A percentile compares a stretch with the other conserved stretches of the same genome.
phyloP scores from a whole-genome alignment of 2,113 vertebrate species.

The Mirza zaza region DNA sequence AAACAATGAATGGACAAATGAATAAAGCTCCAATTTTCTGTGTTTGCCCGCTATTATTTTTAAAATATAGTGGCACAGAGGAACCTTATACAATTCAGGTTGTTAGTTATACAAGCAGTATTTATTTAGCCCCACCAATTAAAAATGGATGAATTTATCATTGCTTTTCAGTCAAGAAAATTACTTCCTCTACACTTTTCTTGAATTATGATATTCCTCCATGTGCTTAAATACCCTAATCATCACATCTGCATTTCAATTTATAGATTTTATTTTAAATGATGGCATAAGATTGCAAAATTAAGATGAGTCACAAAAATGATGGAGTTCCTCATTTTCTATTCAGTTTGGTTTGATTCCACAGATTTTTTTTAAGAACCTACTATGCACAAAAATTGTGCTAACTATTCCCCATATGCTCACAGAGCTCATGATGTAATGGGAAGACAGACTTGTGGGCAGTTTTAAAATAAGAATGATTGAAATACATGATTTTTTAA shows the following conservation, averaged over 20 bases:
- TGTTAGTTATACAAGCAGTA: background rate
- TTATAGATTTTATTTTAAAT: slow-evolving; percentile 48
- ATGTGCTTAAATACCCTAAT: slow-evolving; percentile 38
- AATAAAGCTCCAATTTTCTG: background rate
- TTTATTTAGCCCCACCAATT: slow-evolving; percentile 9
- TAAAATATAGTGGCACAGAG: background rate
- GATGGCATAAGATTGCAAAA: slow-evolving; percentile 46
- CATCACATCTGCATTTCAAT: slow-evolving; percentile 14
- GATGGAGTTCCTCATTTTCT: slow-evolving; percentile 15
- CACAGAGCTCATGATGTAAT: background rate
- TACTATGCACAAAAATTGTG: background rate
- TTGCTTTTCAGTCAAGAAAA: slow-evolving; percentile 55
- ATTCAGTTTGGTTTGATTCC: background rate
- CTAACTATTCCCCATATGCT: background rate
- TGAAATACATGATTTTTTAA: background rate
- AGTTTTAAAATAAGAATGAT: background rate
- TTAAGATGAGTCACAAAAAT: slow-evolving; percentile 30
- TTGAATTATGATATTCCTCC: slow-evolving; percentile 47
- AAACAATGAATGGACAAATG: background rate
- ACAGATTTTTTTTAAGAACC: background rate
- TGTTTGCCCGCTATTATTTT: slow-evolving; percentile 10
- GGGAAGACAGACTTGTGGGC: background rate
- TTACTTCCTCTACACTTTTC: slow-evolving; percentile 51
- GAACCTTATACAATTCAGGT: background rate
- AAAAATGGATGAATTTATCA: slow-evolving; percentile 48